Evolutionary conservation across 2,113 vertebrate genomes (phyloP), one percentile per base, ranked within the genome.

Genomic region (Aldabrachelys gigantea): DNA sequence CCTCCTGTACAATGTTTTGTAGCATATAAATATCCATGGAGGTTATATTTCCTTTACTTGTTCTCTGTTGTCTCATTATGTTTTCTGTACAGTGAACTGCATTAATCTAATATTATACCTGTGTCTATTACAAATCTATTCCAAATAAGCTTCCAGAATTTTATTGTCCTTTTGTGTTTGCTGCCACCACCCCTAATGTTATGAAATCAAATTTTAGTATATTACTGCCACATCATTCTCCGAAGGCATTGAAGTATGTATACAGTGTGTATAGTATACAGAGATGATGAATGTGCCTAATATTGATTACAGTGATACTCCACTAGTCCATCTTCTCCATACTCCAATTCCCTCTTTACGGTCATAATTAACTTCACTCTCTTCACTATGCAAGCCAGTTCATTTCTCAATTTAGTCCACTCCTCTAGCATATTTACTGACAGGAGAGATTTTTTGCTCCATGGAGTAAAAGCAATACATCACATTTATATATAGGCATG

Each of bases 381-480:
- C 87, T 78, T 89, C 7, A 89, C 27, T 10, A 56, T 86, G 41
- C 82, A 56, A 86, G 89, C 57, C 35, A 54, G 38, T 56, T 95
- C 24, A 57, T 81, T 94, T 95, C 59, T 92, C 56, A 24, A 83
- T 96, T 96, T 92, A 94, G 89, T 94, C 50, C 92, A 85, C 80
- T 90, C 10, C 4, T 86, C 24, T 49, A 82, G 6, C 5, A 95
- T 84, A 89, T 85, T 52, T 94, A 94, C 31, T 85, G 49, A 80
- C 38, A 86, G 6, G 22, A 93, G 52, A 85, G 84, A 83, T 93
- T n/a, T 84, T 93, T 83, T 89, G 53, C 91, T 95, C 88, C 87
- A 81, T 83, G 17, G 54, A 52, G 87, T 52, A 91, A 94, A 93
- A 96, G 44, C 24, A 59, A 56, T 31, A 4, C 81, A 81, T 91